Percentiles rank a stretch among this genome's conserved stretches.
phyloP scores from a whole-genome alignment of 37 sponge, comb jelly and placozoan genomes.

The Halisarca cf. caerulea region DNA sequence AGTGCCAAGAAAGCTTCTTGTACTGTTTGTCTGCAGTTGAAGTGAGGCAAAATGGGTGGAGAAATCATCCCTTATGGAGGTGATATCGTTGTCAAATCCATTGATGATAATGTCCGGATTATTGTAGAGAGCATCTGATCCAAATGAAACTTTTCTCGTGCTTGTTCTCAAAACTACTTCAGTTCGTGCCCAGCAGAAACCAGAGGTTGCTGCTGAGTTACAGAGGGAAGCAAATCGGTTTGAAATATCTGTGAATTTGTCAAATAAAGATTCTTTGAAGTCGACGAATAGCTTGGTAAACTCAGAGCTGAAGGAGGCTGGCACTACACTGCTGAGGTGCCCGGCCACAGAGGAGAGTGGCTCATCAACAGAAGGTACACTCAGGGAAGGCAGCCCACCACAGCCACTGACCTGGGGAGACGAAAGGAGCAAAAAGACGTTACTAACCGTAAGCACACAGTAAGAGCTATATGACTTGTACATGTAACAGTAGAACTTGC shows the following conservation, averaged over 20 bases:
- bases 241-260: conserved; percentile 1
- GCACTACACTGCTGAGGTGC: not conserved
- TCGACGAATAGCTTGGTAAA: not conserved
- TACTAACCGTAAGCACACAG: too few species aligned
- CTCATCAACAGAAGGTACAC: not conserved
- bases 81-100: not conserved
- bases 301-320: not conserved
- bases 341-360: not conserved
- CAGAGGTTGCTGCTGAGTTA: not conserved
- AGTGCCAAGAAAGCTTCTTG: not conserved
- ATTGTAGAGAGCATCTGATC: not conserved
- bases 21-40: not conserved
- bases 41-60: not conserved
- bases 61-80: not conserved
- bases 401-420: not conserved
- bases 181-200: not conserved
- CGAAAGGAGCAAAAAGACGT: too few species aligned
- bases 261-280: not conserved
- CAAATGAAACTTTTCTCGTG: not conserved
- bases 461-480: too few species aligned
- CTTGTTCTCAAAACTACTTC: conserved; percentile 3
- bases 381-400: not conserved
- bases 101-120: conserved; percentile 4
- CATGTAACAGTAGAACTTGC: too few species aligned
- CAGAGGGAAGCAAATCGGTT: not conserved